A percentile compares a stretch with the other conserved stretches of the same genome.
Conservation (phyloP, 2,888 invertebrate genomes). For the Rhagonycha lutea region DNA sequence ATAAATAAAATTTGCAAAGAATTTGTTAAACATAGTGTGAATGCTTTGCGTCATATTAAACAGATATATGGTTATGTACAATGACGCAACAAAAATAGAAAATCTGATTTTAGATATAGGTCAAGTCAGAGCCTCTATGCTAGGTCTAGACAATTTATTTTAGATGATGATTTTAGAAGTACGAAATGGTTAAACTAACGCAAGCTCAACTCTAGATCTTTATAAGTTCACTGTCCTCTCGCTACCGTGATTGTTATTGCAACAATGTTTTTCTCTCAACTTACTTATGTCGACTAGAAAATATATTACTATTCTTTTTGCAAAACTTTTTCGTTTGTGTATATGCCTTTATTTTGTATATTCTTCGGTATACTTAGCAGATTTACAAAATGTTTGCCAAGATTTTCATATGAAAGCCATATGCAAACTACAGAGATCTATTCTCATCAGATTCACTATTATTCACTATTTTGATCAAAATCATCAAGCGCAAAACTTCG, state of each 20-base stretch:
- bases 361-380: background rate
- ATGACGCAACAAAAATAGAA: conserved; percentile 37
- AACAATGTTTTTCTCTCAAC: conserved; percentile 13
- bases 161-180: conserved; percentile 30
- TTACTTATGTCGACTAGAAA: conserved; percentile 17
- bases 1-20: background rate
- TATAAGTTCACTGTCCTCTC: conserved; percentile 29
- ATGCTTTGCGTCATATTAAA: conserved; percentile 17
- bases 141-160: conserved; percentile 38
- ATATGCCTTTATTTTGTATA: conserved; percentile 23
- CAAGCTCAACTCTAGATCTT: conserved; percentile 10
- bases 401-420: background rate
- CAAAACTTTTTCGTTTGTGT: conserved; percentile 26
- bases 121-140: conserved; percentile 34
- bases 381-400: background rate
- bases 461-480: background rate
- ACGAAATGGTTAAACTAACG: conserved; percentile 5
- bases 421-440: background rate
- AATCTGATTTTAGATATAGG: conserved; percentile 38
- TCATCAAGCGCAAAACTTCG: background rate
- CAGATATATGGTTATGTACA: conserved; percentile 18
- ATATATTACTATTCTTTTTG: conserved; percentile 20
- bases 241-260: conserved; percentile 27
- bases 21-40: background rate
- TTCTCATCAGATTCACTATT: background rate